Evolutionary conservation across 2,888 invertebrate species (phyloP).

Genomic region (Acronicta psi): DNA sequence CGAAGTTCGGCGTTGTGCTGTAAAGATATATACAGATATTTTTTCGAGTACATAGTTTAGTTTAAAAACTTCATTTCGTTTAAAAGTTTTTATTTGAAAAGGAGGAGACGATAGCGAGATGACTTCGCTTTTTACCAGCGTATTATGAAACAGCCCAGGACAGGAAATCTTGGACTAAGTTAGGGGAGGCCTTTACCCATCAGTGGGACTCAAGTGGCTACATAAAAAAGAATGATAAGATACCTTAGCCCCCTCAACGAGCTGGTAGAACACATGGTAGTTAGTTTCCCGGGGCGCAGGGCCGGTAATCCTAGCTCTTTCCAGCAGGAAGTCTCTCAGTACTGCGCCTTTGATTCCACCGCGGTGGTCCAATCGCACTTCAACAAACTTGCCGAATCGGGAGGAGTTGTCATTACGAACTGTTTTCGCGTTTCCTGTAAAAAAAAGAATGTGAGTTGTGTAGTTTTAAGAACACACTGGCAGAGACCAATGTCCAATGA

Average conservation of each 20-base stretch:
- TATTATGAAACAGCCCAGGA: too few relatives aligned
- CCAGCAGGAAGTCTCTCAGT: slow-evolving; percentile 96
- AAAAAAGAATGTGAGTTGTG: slow-evolving; percentile 9
- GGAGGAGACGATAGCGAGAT: too few relatives aligned
- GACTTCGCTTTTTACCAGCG: too few relatives aligned
- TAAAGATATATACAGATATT: slow-evolving; percentile 7
- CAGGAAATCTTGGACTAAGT: too few relatives aligned
- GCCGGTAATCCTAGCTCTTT: slow-evolving; percentile 96
- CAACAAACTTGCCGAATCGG: slow-evolving; percentile 98
- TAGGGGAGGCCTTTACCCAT: too few relatives aligned
- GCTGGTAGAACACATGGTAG: slow-evolving; percentile 97
- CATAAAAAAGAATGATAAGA: too few relatives aligned
- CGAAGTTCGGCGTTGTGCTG: slow-evolving; percentile 93
- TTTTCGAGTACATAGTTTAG: too few relatives aligned
- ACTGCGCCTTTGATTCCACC: slow-evolving; percentile 97
- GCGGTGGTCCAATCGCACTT: slow-evolving; percentile 96
- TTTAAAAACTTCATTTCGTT: too few relatives aligned
- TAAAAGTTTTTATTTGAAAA: too few relatives aligned
- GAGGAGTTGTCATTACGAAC: slow-evolving; percentile 98
- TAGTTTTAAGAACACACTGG: background rate
- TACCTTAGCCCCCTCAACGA: slow-evolving; percentile 95
- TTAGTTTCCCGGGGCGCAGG: slow-evolving; percentile 96
- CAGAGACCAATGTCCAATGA: too few relatives aligned
- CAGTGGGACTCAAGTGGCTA: too few relatives aligned
- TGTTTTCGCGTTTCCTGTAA: slow-evolving; percentile 96